These are phyloP conservation scores for Drosophila pseudotalamancana DNA, from an alignment of 2,888 invertebrate species.

Conservation along the genomic window DNA sequence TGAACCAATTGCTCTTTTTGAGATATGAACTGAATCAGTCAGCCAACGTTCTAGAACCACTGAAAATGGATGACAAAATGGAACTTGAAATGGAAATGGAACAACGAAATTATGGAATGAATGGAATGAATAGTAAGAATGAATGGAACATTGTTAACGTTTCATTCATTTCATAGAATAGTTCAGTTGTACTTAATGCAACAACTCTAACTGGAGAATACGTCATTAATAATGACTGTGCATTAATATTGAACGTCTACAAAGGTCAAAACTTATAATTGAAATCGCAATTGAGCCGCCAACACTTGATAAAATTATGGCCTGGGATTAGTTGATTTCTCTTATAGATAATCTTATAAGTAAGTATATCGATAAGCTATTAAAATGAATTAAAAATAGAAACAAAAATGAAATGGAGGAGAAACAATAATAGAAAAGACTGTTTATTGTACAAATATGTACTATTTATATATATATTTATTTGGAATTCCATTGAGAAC, in stretches of 20 bases:
- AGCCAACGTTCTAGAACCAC: background rate
- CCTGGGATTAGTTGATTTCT: background rate
- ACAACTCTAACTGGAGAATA: background rate
- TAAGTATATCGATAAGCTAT: background rate
- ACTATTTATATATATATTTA: background rate
- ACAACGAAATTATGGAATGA: too few relatives aligned
- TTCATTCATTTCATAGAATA: background rate
- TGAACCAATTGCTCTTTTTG: background rate
- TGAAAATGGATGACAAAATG: background rate
- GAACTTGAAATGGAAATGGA: too few relatives aligned
- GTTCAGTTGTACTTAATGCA: background rate
- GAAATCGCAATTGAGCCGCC: too few relatives aligned
- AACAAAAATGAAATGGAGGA: too few relatives aligned
- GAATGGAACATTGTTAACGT: too few relatives aligned
- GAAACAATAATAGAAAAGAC: too few relatives aligned
- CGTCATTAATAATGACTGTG: background rate
- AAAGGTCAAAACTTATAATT: too few relatives aligned
- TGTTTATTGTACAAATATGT: background rate
- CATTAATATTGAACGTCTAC: background rate
- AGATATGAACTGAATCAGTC: background rate
- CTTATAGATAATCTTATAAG: background rate
- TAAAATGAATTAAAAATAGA: too few relatives aligned
- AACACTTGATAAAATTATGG: too few relatives aligned
- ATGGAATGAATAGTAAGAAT: too few relatives aligned
- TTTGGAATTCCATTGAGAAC: conserved; percentile 52